Evolutionary conservation across 2,888 invertebrate genomes (phyloP).

Genomic region (Caenorhabditis wallacei): DNA sequence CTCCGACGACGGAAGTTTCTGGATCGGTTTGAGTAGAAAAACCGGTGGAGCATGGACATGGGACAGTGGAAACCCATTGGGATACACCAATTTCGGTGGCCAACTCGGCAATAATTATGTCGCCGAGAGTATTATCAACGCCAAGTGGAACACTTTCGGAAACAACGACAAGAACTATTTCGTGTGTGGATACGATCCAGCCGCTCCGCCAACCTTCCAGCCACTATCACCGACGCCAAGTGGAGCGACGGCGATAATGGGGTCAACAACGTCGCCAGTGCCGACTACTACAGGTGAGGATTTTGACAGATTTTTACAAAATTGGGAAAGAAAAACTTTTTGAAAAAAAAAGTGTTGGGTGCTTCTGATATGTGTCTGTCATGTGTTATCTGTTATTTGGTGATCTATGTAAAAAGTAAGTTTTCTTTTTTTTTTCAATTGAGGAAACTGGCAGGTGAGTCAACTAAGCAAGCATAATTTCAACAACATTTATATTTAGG

Average conservation of each 20-base stretch:
- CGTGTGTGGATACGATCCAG: slow-evolving; percentile 48
- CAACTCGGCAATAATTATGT: slow-evolving; percentile 23
- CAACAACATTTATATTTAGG: too few species aligned
- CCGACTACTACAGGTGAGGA: slow-evolving; percentile 49
- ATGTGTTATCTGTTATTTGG: slow-evolving; percentile 18
- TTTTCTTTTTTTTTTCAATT: too few species aligned
- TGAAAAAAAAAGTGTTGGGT: slow-evolving; percentile 16
- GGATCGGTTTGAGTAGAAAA: slow-evolving; percentile 46
- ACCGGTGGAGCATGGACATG: slow-evolving; percentile 23
- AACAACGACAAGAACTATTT: slow-evolving; percentile 19
- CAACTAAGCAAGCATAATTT: too few species aligned
- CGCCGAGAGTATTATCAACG: slow-evolving; percentile 40
- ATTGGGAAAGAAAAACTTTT: not conserved
- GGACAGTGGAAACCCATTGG: slow-evolving; percentile 14
- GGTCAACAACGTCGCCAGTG: not conserved
- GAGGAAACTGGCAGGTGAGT: too few species aligned
- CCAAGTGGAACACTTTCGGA: slow-evolving; percentile 33
- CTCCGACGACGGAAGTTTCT: slow-evolving; percentile 32
- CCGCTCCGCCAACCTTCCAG: slow-evolving; percentile 31
- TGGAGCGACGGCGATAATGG: not conserved
- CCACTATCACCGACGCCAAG: slow-evolving; percentile 8
- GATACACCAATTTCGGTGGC: slow-evolving; percentile 19
- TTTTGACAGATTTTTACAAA: too few species aligned
- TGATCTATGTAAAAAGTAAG: not conserved
- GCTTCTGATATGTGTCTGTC: slow-evolving; percentile 35